Percentiles rank a stretch among this genome's conserved stretches.
phyloP scores from a whole-genome alignment of 2,888 invertebrate species.

The Smittia sp. region DNA sequence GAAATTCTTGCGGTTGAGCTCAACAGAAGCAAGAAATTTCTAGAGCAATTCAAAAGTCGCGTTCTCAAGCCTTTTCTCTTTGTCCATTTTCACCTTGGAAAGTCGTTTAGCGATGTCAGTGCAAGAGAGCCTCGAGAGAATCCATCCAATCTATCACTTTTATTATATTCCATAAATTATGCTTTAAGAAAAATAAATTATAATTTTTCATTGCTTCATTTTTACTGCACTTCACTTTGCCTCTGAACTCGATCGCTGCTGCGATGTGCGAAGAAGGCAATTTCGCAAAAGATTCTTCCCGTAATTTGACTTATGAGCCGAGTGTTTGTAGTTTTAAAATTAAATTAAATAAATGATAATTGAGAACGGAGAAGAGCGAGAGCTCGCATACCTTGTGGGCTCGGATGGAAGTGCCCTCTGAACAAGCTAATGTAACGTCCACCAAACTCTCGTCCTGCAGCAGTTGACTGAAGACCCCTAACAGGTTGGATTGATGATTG shows the following conservation, averaged over 20 bases:
- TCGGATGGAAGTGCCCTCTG: constrained; percentile 91
- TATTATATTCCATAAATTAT: constrained; percentile 25
- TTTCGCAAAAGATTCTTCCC: background rate
- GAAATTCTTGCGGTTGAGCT: constrained; percentile 26
- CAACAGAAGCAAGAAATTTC: constrained; percentile 36
- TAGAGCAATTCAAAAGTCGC: background rate
- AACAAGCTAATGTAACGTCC: constrained; percentile 94
- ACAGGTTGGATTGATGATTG: constrained; percentile 97
- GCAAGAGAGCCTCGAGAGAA: background rate
- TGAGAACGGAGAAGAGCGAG: background rate
- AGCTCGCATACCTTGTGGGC: constrained; percentile 72
- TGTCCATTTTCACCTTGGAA: background rate
- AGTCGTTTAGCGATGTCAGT: background rate
- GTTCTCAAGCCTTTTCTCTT: background rate
- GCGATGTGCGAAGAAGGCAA: background rate
- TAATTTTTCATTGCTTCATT: constrained; percentile 39
- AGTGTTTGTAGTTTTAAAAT: constrained; percentile 9
- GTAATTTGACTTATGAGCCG: constrained; percentile 6
- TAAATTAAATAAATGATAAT: constrained; percentile 13
- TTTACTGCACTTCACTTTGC: constrained; percentile 15
- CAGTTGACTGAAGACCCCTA: constrained; percentile 95
- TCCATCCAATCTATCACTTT: constrained; percentile 35
- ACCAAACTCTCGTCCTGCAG: constrained; percentile 93
- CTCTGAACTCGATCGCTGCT: constrained; percentile 2
- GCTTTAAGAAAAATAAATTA: constrained; percentile 33